phyloP scores from a whole-genome alignment of 1,140 invertebrate species.

The Melanaphis sacchari region DNA sequence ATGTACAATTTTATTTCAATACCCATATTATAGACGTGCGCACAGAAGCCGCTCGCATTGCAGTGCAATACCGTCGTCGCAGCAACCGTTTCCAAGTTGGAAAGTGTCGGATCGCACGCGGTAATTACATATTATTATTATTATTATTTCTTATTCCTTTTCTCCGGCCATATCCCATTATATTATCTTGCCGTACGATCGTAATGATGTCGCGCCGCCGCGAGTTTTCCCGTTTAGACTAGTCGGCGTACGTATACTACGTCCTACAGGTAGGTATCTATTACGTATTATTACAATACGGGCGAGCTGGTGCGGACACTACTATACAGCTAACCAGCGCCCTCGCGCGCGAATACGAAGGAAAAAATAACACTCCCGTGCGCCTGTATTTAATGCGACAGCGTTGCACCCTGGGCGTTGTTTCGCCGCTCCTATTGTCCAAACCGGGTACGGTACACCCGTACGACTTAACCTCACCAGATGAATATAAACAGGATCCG shows the following conservation, averaged over 20 bases:
- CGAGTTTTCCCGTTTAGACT: not conserved
- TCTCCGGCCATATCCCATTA: not conserved
- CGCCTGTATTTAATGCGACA: not conserved
- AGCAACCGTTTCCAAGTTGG: not conserved
- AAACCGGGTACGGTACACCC: slow-evolving; percentile 28
- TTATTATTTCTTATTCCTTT: slow-evolving; percentile 17
- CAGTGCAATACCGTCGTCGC: not conserved
- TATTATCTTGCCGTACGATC: not conserved
- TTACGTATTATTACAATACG: no score
- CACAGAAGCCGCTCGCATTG: not conserved
- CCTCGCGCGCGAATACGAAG: not conserved
- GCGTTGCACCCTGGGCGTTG: slow-evolving; percentile 26
- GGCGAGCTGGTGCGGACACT: no score
- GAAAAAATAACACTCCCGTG: not conserved
- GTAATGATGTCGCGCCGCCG: not conserved
- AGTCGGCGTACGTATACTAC: no score
- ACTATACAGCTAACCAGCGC: not conserved
- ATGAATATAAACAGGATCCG: slow-evolving; percentile 23
- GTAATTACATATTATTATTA: not conserved
- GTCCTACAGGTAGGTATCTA: not conserved
- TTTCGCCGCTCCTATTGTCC: slow-evolving; percentile 38
- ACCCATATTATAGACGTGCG: no score
- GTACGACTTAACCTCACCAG: not conserved
- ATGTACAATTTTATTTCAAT: no score
- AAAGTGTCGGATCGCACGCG: not conserved